phyloP scores from a whole-genome alignment of 1,140 invertebrate species.

The Zaprionus tsacasi region DNA sequence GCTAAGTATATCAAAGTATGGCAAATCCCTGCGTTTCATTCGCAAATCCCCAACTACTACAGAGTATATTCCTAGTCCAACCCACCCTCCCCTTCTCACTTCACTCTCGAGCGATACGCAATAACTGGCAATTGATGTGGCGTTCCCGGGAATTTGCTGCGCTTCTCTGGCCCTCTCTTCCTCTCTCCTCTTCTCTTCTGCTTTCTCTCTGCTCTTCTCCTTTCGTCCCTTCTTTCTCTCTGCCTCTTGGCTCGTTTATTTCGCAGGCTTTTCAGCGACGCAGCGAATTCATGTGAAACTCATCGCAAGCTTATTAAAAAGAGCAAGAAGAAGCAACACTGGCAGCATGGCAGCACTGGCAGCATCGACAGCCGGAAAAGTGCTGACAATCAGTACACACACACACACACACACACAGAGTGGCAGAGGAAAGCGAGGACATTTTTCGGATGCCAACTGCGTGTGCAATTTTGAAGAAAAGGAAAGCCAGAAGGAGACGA shows the following conservation, averaged over 20 bases:
- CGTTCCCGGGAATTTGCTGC: slow-evolving; percentile 26
- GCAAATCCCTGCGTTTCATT: neutral
- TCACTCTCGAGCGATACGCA: neutral
- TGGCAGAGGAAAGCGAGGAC: slow-evolving; percentile 28
- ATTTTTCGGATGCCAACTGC: slow-evolving; percentile 56
- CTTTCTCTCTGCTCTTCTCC: too few species aligned
- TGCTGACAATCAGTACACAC: slow-evolving; percentile 35
- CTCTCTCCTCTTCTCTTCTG: too few species aligned
- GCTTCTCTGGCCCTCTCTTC: neutral
- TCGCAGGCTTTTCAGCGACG: slow-evolving; percentile 37
- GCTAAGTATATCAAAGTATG: neutral
- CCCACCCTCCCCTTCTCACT: neutral
- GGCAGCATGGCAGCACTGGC: neutral
- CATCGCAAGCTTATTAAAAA: slow-evolving; percentile 62
- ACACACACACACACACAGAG: too few species aligned
- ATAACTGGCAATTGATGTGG: slow-evolving; percentile 30
- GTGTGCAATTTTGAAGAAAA: slow-evolving; percentile 72
- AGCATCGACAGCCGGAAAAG: slow-evolving; percentile 12
- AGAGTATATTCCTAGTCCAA: neutral
- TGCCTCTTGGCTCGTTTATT: slow-evolving; percentile 2
- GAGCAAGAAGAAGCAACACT: slow-evolving; percentile 6
- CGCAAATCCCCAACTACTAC: neutral
- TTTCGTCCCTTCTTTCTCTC: neutral
- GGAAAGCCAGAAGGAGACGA: neutral
- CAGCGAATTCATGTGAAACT: slow-evolving; percentile 44